Conservation (phyloP, 1,140 invertebrate genomes). For the Scylla paramamosain region DNA sequence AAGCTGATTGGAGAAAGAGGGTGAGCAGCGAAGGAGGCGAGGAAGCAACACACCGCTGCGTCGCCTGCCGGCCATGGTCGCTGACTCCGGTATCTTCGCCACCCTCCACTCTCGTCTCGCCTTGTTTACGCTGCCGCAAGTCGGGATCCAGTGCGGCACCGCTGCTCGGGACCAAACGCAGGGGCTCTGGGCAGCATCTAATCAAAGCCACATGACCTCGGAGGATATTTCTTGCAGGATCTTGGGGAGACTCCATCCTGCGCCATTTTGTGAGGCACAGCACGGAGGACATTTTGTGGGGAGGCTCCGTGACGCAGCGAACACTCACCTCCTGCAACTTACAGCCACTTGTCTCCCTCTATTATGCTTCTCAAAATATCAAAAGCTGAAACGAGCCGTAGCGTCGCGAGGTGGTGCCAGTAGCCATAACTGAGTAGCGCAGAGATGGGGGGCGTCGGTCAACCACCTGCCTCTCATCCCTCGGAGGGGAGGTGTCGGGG, state of each 20-base stretch:
- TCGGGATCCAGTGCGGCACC: background rate
- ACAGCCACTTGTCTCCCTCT: background rate
- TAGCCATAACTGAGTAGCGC: conserved; percentile 8
- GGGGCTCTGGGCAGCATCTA: background rate
- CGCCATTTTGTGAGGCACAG: conserved; percentile 43
- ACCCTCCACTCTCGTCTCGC: background rate
- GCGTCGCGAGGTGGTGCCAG: conserved; percentile 40
- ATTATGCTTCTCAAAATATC: conserved; percentile 45
- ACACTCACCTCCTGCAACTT: conserved; percentile 16
- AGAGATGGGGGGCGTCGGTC: background rate
- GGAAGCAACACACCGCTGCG: background rate
- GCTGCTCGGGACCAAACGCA: background rate
- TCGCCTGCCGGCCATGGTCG: conserved; percentile 32
- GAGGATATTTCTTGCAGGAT: background rate
- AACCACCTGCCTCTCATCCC: background rate
- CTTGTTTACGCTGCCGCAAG: background rate
- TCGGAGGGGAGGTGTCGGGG: background rate
- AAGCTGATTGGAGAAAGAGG: background rate
- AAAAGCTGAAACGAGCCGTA: conserved; percentile 35
- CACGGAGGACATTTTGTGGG: background rate
- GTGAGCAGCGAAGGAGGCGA: background rate
- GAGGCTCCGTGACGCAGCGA: background rate
- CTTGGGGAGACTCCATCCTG: background rate
- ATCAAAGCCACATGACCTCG: background rate
- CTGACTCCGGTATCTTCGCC: conserved; percentile 25